A percentile compares a stretch with the other conserved stretches of the same genome.
Conservation (phyloP, 2,113 vertebrate genomes). For the Sula dactylatra region DNA sequence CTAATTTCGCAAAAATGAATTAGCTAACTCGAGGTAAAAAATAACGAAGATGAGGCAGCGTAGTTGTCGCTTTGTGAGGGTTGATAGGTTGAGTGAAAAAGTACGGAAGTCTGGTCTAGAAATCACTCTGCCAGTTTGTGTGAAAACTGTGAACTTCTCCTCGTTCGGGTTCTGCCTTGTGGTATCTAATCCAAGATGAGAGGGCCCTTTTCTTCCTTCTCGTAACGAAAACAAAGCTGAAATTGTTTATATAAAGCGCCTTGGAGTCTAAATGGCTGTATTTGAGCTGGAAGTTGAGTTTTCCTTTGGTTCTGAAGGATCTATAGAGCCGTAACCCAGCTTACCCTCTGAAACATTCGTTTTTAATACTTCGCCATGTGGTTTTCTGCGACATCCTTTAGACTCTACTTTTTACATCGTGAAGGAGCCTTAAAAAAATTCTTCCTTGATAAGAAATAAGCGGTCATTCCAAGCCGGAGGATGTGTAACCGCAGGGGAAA, state of each 20-base stretch:
- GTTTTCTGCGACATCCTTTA: neutral
- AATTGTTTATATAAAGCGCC: neutral
- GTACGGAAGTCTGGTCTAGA: neutral
- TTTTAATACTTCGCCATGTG: neutral
- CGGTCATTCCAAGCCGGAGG: neutral
- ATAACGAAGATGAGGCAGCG: neutral
- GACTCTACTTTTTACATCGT: neutral
- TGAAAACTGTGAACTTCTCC: neutral
- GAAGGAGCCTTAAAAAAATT: neutral
- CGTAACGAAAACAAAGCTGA: neutral
- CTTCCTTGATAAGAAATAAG: neutral
- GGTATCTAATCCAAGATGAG: neutral
- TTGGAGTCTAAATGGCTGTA: neutral
- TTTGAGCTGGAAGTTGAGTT: neutral
- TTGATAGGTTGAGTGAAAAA: neutral
- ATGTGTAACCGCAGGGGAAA: neutral
- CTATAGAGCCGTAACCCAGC: rapidly evolving
- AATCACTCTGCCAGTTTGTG: neutral
- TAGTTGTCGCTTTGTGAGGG: neutral
- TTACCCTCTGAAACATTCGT: neutral
- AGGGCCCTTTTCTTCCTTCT: neutral
- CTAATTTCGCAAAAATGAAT: conserved; percentile 11
- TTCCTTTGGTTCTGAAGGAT: neutral
- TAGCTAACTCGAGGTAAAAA: neutral
- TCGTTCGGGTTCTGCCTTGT: neutral